Percentiles rank a stretch among this genome's conserved stretches.
Evolutionary conservation across 2,797 vertebrate genomes (phyloP).

Genomic region (Mionectes olivaceus): DNA sequence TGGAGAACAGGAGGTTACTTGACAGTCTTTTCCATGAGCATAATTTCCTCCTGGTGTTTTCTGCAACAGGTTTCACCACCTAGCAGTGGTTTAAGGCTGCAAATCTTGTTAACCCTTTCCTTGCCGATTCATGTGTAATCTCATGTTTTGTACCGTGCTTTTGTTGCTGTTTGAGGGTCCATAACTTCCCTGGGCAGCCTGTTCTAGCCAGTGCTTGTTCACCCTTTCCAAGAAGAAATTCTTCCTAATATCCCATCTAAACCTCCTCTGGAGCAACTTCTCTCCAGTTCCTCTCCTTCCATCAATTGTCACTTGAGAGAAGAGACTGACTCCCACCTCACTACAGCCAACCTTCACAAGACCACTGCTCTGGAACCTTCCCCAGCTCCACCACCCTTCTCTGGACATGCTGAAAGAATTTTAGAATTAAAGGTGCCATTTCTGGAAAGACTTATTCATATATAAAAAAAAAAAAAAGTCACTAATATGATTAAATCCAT

Average conservation of each 20-base stretch:
- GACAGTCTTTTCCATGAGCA: not conserved
- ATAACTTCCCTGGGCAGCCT: not conserved
- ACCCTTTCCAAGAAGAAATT: not conserved
- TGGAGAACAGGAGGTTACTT: not conserved
- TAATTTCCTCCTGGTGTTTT: not conserved
- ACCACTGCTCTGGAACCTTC: not conserved
- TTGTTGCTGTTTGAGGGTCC: not conserved
- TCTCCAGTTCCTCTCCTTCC: not conserved
- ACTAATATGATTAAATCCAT: rapidly evolving
- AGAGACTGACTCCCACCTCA: rapidly evolving
- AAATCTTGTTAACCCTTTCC: not conserved
- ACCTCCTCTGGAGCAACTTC: not conserved
- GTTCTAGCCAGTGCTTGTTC: not conserved
- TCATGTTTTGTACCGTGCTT: not conserved
- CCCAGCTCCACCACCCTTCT: not conserved
- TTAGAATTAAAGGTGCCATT: not conserved
- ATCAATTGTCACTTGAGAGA: not conserved
- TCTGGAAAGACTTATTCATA: not conserved
- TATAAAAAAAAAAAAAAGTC: not conserved
- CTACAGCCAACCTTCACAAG: not conserved
- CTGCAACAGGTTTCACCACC: not conserved
- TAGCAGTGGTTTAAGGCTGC: not conserved
- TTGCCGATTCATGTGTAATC: not conserved
- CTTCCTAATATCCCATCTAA: not conserved
- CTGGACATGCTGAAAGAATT: not conserved